Conservation (phyloP, 1,140 invertebrate genomes). For the Pinna nobilis region DNA sequence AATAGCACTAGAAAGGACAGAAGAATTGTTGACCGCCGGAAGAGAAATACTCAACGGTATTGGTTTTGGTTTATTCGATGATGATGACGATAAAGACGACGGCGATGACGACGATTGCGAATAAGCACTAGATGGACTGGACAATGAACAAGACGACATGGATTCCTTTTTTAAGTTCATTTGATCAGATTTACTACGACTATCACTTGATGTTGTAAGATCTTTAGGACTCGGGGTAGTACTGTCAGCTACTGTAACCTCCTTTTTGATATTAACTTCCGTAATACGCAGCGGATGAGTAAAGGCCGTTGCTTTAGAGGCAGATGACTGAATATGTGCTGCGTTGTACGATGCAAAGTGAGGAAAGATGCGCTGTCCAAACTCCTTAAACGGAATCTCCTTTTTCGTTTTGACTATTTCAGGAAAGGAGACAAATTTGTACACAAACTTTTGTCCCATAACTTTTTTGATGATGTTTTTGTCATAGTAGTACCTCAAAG, state of each 20-base stretch:
- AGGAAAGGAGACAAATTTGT: constrained; percentile 91
- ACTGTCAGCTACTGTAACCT: constrained; percentile 24
- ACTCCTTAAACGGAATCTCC: constrained; percentile 75
- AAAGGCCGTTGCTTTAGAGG: constrained; percentile 39
- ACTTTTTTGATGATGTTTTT: constrained; percentile 99
- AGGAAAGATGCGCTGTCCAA: constrained; percentile 61
- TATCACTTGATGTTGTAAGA: no score
- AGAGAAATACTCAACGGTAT: constrained; percentile 48
- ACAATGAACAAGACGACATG: background rate
- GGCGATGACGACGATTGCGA: constrained; percentile 23
- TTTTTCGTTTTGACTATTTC: constrained; percentile 79
- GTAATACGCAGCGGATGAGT: constrained; percentile 6
- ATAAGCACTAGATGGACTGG: constrained; percentile 18
- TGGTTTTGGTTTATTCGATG: constrained; percentile 55
- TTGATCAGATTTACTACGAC: constrained; percentile 18
- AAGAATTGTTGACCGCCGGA: constrained; percentile 23
- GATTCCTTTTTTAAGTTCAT: background rate
- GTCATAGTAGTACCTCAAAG: constrained; percentile 98
- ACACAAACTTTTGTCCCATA: constrained; percentile 96
- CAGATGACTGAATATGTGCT: constrained; percentile 58
- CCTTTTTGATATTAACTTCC: constrained; percentile 25
- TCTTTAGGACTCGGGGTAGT: constrained; percentile 17
- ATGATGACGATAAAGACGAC: constrained; percentile 17
- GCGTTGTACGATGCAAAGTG: constrained; percentile 67
- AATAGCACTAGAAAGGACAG: constrained; percentile 14